Base-by-base conservation (phyloP, 2,113 vertebrate species). In the Grus americana region DNA sequence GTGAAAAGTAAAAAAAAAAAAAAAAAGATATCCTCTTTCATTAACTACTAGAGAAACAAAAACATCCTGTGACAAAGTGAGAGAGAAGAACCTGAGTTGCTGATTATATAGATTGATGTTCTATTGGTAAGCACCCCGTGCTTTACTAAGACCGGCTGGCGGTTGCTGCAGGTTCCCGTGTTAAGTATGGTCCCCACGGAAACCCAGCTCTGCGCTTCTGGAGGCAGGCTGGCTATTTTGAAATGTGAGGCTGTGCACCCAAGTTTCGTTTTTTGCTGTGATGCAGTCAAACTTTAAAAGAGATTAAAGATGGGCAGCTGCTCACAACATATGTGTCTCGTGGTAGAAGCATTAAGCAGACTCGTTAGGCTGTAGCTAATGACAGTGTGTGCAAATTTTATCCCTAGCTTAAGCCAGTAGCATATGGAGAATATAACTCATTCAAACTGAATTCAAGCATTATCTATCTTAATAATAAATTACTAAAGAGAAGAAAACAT, bases 301-400 rank as follows among this genome's bases (percentile, higher is more conserved):
- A 87, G 68, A 81, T 94, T 88, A 40, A 86, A 88, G 86, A 49
- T 3, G 5, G 65, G 30, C 93, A 94, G 70, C 88, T 93, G 73
- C 68, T 93, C 52, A 46, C 76, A 81, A 38, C 65, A 54, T 42
- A 38, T 52, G n/a, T 67, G 32, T 70, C 71, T 67, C 1, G 0
- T 54, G 15, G 27, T 32, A 76, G 76, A 86, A 71, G 40, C 76
- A 79, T 75, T 91, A 93, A 44, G 40, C 47, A 84, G 40, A 38
- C 11, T 89, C 0, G 0, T 92, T 86, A 84, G 49, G 34, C 34
- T 72, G 20, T 29, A 74, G 55, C 19, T 86, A 92, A 84, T 79
- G 79, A 65, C 73, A 94, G 16, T 2, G 0, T 57, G 19, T 68
- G 54, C 57, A 94, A 75, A 92, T 36, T 81, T 67, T 67, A 67